phyloP scores from a whole-genome alignment of 2,888 invertebrate species.

The Tinea trinotella region DNA sequence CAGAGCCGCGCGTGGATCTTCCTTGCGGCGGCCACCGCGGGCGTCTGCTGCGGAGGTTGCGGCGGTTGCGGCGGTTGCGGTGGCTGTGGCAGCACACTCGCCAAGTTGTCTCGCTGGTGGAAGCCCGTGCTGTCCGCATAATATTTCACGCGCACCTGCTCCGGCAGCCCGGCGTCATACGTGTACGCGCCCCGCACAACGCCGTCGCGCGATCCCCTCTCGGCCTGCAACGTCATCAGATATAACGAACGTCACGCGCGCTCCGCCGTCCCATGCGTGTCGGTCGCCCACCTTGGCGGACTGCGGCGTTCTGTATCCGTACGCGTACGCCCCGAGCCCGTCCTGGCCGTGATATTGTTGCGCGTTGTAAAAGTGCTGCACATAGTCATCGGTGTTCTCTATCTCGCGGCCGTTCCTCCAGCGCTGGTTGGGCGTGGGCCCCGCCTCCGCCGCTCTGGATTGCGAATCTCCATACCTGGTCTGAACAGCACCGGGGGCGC shows the following conservation, averaged over 20 bases:
- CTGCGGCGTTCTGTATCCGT: slow-evolving; percentile 81
- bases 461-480: slow-evolving; percentile 20
- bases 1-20: slow-evolving; percentile 78
- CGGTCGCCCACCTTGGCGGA: slow-evolving; percentile 82
- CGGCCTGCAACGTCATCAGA: slow-evolving; percentile 69
- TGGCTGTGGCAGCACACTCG: no score
- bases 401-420: slow-evolving; percentile 74
- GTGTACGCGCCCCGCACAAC: slow-evolving; percentile 81
- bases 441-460: slow-evolving; percentile 57
- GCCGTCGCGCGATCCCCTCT: slow-evolving; percentile 77
- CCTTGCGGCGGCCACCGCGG: slow-evolving; percentile 79
- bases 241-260: no score
- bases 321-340: slow-evolving; percentile 78
- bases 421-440: slow-evolving; percentile 63
- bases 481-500: slow-evolving; percentile 36
- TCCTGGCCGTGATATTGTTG: slow-evolving; percentile 81
- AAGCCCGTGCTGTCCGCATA: slow-evolving; percentile 84
- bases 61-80: slow-evolving; percentile 73
- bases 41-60: slow-evolving; percentile 76
- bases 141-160: slow-evolving; percentile 72
- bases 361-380: slow-evolving; percentile 78
- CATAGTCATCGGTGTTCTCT: slow-evolving; percentile 75
- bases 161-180: slow-evolving; percentile 61
- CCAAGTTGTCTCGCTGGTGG: slow-evolving; percentile 82
- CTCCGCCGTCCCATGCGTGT: no score